Base-by-base conservation (phyloP, 1,140 invertebrate genomes). In the Cotesia vestalis region DNA sequence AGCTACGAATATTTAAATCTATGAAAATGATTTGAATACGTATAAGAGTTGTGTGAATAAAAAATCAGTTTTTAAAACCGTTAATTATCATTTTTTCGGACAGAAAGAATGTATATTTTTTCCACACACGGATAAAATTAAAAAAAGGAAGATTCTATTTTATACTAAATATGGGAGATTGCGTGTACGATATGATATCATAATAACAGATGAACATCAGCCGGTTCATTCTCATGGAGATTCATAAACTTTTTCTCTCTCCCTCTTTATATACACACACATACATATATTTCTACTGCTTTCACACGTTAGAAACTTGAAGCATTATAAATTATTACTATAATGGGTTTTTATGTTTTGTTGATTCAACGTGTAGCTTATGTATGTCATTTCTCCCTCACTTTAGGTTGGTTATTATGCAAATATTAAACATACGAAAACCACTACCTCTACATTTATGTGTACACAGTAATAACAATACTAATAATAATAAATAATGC, bases 281-380 rank as follows among this genome's bases (percentile, higher is more conserved):
- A 27, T 27, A 27, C 27, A 2, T 27, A 27, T 57, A 4, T 20
- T 6, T 57, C 53, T 57, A 57, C 20, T 20, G 0, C 20, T 57
- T 20, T 57, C 53, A 57, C 53, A 57, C 53, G 20, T 57, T 57
- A 57, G 3, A 57, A 57, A 57, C 53, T 57, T 57, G 5, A 57
- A 14, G n/a, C 53, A 20, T 57, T 17, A 57, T 20, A 14, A 57
- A 46, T 46, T 46, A 46, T 46, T 9, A 46, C 40, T 46, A 46
- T 46, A 57, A n/a, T 20, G 3, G 53, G 3, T 57, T n/a, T 57
- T 57, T 57, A 20, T 57, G 53, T 17, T 20, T 57, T n/a, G 53
- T 57, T 57, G n/a, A n/a, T 57, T 17, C 5, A 12, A 57, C 20
- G n/a, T 57, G 20, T 14, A 17, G 53, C n/a, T 20, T 57, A 20